Evolutionary conservation across 2,888 invertebrate species (phyloP), one percentile per base, ranked within the genome.

Genomic region (Liodrosophila aerea): DNA sequence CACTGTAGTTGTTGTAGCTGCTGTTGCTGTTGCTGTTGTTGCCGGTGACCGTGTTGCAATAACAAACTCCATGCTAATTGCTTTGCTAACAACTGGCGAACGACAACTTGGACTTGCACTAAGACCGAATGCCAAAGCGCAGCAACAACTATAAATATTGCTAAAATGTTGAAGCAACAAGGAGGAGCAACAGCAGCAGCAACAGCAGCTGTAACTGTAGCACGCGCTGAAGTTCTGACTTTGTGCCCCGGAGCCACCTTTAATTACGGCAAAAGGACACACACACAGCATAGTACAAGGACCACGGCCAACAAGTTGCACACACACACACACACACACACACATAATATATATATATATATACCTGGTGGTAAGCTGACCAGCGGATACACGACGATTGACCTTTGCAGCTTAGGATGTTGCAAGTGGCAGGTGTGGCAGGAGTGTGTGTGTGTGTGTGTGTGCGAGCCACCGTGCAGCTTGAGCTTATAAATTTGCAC

Each of bases 41-140:
- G 46, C 36, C 58, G 44, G 50, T 56, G 56, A 5, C 49, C 54
- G 62, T 73, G 65, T 67, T 80, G 71, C 71, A 70, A 76, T 71
- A 77, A 67, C 70, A 75, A 76, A 74, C 68, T 72, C 22, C 77
- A 77, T 85, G 81, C 86, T 86, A 85, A 86, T 86, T 86, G 86
- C 82, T 84, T 75, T 80, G 77, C 73, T 82, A 86, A 86, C 80
- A 83, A 84, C 76, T 72, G 65, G 68, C 73, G 22, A 73, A 69
- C 63, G 61, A 64, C 67, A 68, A 76, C 64, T 73, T 67, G 65
- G 60, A 59, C 50, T 75, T 67, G 61, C 58, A 62, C 70, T 45
- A 64, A 73, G 69, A 67, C 71, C 68, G 3, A 69, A 74, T 62
- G 58, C 53, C 70, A 40, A 40, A 53, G 64, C 58, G 60, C 60